Conservation (phyloP, 2,113 vertebrate species). For the Ictalurus furcatus region DNA sequence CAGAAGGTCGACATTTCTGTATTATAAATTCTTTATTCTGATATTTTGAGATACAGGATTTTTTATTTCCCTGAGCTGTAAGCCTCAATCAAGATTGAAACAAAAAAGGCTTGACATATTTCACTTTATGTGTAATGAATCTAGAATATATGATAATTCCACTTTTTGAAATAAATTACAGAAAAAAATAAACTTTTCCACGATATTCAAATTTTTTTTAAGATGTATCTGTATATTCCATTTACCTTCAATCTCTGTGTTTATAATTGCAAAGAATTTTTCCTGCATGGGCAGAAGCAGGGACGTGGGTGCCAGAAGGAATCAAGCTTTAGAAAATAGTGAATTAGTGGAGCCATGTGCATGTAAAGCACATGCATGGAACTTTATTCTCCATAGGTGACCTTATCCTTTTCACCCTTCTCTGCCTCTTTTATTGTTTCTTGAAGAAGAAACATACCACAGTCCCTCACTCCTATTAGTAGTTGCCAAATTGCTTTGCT, state of each 20-base stretch:
- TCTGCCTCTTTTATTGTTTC: conserved; percentile 2
- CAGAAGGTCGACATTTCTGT: too few species aligned
- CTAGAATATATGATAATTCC: too few species aligned
- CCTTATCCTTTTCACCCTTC: conserved; percentile 7
- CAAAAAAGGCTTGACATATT: too few species aligned
- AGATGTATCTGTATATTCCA: neutral
- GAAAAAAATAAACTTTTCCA: too few species aligned
- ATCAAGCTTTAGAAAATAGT: conserved; percentile 22
- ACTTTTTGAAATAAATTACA: too few species aligned
- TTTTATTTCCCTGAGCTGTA: too few species aligned
- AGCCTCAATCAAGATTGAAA: too few species aligned
- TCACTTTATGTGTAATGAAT: too few species aligned
- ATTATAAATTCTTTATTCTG: too few species aligned
- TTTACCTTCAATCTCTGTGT: neutral
- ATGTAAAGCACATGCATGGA: conserved; percentile 21
- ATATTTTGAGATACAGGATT: too few species aligned
- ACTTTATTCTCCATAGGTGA: conserved; percentile 9
- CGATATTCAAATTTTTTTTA: too few species aligned
- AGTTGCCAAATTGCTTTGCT: neutral
- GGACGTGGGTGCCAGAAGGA: neutral
- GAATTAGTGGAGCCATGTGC: conserved; percentile 24
- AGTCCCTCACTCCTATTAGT: neutral
- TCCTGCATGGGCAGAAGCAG: neutral
- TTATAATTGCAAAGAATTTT: neutral
- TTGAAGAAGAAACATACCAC: neutral